phyloP scores from a whole-genome alignment of 2,888 invertebrate species.

The Prostheceraeus crozeri region DNA sequence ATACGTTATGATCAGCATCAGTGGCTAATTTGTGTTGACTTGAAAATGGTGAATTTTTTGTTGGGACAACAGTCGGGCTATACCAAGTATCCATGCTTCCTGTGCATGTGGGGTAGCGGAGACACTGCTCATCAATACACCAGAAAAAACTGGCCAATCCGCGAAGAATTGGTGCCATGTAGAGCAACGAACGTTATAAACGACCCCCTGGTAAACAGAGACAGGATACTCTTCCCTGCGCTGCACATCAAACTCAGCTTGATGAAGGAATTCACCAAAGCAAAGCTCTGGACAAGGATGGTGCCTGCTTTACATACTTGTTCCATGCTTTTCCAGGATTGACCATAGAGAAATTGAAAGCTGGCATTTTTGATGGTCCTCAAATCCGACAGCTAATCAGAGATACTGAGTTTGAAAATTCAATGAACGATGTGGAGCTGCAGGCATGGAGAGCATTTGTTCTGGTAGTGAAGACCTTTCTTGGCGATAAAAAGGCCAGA shows the following conservation, averaged over 20 bases:
- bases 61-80: slow-evolving; percentile 46
- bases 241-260: slow-evolving; percentile 13
- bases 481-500: too few species aligned
- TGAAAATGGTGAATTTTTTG: slow-evolving; percentile 39
- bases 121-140: slow-evolving; percentile 41
- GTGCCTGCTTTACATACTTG: slow-evolving; percentile 26
- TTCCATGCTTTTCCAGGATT: slow-evolving; percentile 29
- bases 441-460: too few species aligned
- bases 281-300: slow-evolving; percentile 32
- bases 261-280: slow-evolving; percentile 18
- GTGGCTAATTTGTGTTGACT: slow-evolving; percentile 35
- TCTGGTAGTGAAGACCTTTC: too few species aligned
- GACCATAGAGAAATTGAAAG: slow-evolving; percentile 32
- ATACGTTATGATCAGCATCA: slow-evolving; percentile 31
- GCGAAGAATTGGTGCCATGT: slow-evolving; percentile 30
- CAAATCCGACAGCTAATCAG: slow-evolving; percentile 31
- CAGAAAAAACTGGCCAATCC: slow-evolving; percentile 31
- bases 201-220: slow-evolving; percentile 29
- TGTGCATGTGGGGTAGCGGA: slow-evolving; percentile 43
- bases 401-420: too few species aligned
- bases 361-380: slow-evolving; percentile 26
- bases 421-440: too few species aligned
- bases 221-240: slow-evolving; percentile 21
- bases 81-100: slow-evolving; percentile 44
- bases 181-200: slow-evolving; percentile 27